A percentile compares a stretch with the other conserved stretches of the same genome.
Conservation (phyloP, 2,113 vertebrate species). For the Stegostoma tigrinum region DNA sequence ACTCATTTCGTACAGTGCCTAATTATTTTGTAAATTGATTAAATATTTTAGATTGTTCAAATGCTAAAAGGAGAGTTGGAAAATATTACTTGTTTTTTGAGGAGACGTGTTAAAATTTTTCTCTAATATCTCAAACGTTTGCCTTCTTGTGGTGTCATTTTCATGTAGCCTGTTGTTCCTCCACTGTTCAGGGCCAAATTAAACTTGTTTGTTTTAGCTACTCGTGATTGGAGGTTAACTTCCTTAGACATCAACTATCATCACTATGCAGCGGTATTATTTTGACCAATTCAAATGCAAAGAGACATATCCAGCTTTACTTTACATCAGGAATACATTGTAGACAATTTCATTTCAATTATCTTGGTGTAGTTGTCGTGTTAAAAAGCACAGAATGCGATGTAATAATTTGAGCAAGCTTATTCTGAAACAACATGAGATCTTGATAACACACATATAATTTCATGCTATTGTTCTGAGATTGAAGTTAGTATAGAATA, state of each 20-base stretch:
- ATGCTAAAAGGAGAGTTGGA: background rate
- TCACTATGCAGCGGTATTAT: background rate
- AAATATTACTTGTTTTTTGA: background rate
- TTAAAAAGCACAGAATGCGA: background rate
- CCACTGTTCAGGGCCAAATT: background rate
- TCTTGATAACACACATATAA: background rate
- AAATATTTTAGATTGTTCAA: background rate
- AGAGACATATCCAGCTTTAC: background rate
- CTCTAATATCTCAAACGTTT: background rate
- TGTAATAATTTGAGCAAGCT: background rate
- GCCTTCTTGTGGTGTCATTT: background rate
- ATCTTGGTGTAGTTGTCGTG: background rate
- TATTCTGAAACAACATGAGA: background rate
- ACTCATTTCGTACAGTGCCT: background rate
- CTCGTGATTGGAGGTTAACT: background rate
- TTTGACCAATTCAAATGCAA: background rate
- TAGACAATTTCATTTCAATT: background rate
- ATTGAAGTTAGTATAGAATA: background rate
- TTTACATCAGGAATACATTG: background rate
- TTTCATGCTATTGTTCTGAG: background rate
- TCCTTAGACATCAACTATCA: background rate
- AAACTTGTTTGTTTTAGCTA: background rate
- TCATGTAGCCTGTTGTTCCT: background rate
- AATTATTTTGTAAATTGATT: background rate
- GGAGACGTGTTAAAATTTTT: background rate